These are phyloP conservation scores for Mercenaria mercenaria DNA, from an alignment of 1,140 invertebrate species.

Conservation along the genomic window DNA sequence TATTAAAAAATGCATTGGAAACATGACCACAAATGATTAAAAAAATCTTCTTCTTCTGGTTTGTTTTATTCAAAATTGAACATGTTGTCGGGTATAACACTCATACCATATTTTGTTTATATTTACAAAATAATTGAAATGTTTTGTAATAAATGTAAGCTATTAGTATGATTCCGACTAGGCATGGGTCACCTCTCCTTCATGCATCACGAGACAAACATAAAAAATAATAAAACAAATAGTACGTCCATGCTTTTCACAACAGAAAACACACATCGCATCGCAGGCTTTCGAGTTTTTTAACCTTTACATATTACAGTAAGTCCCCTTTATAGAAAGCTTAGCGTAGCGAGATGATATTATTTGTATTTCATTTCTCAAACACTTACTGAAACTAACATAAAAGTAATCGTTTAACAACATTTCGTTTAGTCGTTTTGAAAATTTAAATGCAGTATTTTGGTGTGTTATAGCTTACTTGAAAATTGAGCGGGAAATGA, in stretches of 20 bases:
- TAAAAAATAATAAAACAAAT: not conserved
- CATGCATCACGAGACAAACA: constrained; percentile 28
- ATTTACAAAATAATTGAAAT: too few relatives aligned
- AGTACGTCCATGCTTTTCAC: not conserved
- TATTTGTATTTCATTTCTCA: constrained; percentile 34
- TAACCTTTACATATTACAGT: too few relatives aligned
- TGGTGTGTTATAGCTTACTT: constrained; percentile 48
- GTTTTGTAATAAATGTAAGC: too few relatives aligned
- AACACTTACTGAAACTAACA: not conserved
- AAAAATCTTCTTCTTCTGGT: too few relatives aligned
- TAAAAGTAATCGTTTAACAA: not conserved
- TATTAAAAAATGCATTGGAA: not conserved
- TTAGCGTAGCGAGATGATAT: not conserved
- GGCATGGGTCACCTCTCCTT: not conserved
- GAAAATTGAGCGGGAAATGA: constrained; percentile 67
- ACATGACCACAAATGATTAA: not conserved
- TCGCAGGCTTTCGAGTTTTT: too few relatives aligned
- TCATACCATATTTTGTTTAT: too few relatives aligned
- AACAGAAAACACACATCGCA: too few relatives aligned
- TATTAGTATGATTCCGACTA: too few relatives aligned
- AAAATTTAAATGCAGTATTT: not conserved
- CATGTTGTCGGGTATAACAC: too few relatives aligned
- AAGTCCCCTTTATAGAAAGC: too few relatives aligned
- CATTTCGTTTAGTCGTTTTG: not conserved
- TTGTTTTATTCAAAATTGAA: too few relatives aligned